Conservation (phyloP, 2,888 invertebrate species). For the Thecocarcelia acutangulata region DNA sequence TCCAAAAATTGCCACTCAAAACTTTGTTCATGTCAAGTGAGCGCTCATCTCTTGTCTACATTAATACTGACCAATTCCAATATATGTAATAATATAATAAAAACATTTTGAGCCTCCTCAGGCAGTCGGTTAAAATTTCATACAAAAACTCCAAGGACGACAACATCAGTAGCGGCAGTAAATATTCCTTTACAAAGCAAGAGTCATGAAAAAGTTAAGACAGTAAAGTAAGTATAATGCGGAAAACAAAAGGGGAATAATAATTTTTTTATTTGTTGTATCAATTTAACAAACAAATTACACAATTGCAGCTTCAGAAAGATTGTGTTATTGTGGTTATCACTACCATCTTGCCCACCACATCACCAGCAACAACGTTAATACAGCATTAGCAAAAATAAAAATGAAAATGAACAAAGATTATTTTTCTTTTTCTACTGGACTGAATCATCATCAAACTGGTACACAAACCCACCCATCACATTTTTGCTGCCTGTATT, state of each 20-base stretch:
- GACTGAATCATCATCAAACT: not conserved
- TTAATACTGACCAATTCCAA: no score
- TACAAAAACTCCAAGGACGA: constrained; percentile 28
- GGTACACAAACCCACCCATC: not conserved
- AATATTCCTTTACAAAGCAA: constrained; percentile 5
- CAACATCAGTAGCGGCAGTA: constrained; percentile 27
- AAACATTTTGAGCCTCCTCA: constrained; percentile 35
- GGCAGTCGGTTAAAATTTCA: constrained; percentile 43
- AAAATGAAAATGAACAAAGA: no score
- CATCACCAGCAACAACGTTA: not conserved
- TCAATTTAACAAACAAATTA: constrained; percentile 57
- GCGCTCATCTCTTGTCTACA: no score
- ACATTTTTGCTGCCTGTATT: constrained; percentile 5
- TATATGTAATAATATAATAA: constrained; percentile 27
- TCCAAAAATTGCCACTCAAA: no score
- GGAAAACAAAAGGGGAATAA: not conserved
- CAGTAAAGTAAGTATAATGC: not conserved
- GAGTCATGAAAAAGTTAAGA: constrained; percentile 11
- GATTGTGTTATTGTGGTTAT: constrained; percentile 62
- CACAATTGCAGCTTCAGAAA: constrained; percentile 62
- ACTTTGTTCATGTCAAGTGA: no score
- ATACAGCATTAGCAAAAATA: not conserved
- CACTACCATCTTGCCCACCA: constrained; percentile 27
- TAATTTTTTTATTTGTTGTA: constrained; percentile 17
- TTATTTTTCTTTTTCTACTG: not conserved